Evolutionary conservation across 2,888 invertebrate genomes (phyloP).

Genomic region (Fragum fragum): DNA sequence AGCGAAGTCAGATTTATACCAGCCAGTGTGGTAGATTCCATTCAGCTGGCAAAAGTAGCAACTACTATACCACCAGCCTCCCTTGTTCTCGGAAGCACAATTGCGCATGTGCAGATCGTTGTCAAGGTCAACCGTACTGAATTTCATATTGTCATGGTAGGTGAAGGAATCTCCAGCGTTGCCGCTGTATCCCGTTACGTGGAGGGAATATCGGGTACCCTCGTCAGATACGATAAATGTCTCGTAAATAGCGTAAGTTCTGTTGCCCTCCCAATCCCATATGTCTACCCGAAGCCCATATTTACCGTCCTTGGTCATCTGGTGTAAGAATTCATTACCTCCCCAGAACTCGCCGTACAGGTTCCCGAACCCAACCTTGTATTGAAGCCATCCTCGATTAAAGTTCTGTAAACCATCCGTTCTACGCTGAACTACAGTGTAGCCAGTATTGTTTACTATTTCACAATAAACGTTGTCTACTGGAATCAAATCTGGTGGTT

Average conservation of each 20-base stretch:
- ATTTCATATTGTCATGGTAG: slow-evolving; percentile 85
- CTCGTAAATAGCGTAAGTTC: slow-evolving; percentile 82
- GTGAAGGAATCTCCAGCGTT: slow-evolving; percentile 85
- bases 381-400: slow-evolving; percentile 84
- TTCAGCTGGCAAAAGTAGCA: slow-evolving; percentile 84
- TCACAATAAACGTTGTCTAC: slow-evolving; percentile 83
- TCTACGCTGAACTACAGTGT: slow-evolving; percentile 83
- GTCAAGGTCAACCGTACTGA: slow-evolving; percentile 85
- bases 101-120: slow-evolving; percentile 84
- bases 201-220: slow-evolving; percentile 77
- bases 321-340: slow-evolving; percentile 82
- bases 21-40: slow-evolving; percentile 84
- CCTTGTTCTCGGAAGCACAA: slow-evolving; percentile 85
- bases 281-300: slow-evolving; percentile 84
- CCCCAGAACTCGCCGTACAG: slow-evolving; percentile 85
- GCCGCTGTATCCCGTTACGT: slow-evolving; percentile 78
- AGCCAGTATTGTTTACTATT: slow-evolving; percentile 82
- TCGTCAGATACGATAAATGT: slow-evolving; percentile 80
- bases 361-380: slow-evolving; percentile 85
- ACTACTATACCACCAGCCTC: slow-evolving; percentile 86
- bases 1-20: slow-evolving; percentile 80
- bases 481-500: slow-evolving; percentile 69
- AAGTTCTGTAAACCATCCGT: slow-evolving; percentile 82
- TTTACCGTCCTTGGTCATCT: slow-evolving; percentile 77
- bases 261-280: slow-evolving; percentile 86